phyloP scores from a whole-genome alignment of 2,797 vertebrate genomes.

The Notoglanidium macrostoma region DNA sequence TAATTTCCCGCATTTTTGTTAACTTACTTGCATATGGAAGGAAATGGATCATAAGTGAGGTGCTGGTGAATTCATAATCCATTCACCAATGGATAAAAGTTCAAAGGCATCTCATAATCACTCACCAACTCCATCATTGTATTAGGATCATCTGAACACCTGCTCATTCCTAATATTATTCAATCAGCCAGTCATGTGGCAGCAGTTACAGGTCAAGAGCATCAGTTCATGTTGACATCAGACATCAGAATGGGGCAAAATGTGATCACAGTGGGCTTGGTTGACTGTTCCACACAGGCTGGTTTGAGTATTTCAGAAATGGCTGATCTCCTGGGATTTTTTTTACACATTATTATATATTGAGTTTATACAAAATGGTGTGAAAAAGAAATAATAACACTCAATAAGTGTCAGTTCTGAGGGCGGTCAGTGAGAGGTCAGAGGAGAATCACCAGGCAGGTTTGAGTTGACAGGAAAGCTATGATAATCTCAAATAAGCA shows the following conservation, averaged over 20 bases:
- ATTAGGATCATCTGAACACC: neutral
- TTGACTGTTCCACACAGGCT: neutral
- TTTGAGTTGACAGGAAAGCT: neutral
- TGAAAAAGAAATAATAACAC: neutral
- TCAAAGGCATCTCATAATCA: neutral
- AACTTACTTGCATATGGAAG: neutral
- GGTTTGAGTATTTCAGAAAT: neutral
- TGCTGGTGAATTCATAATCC: neutral
- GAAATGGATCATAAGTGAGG: neutral
- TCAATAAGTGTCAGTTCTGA: neutral
- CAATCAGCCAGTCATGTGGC: neutral
- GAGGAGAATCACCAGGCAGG: neutral
- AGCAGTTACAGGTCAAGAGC: neutral
- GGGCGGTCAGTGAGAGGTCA: neutral
- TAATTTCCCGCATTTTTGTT: too few relatives aligned
- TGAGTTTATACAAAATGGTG: neutral
- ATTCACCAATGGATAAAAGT: neutral
- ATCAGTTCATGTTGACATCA: neutral
- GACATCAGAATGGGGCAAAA: neutral
- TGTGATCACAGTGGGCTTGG: neutral
- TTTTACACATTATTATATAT: neutral
- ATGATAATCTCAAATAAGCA: neutral
- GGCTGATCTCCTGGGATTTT: neutral
- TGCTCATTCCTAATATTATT: neutral
- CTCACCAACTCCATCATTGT: neutral